Evolutionary conservation across 1,140 invertebrate genomes (phyloP).

Genomic region (Yoshiicerus persimilis): DNA sequence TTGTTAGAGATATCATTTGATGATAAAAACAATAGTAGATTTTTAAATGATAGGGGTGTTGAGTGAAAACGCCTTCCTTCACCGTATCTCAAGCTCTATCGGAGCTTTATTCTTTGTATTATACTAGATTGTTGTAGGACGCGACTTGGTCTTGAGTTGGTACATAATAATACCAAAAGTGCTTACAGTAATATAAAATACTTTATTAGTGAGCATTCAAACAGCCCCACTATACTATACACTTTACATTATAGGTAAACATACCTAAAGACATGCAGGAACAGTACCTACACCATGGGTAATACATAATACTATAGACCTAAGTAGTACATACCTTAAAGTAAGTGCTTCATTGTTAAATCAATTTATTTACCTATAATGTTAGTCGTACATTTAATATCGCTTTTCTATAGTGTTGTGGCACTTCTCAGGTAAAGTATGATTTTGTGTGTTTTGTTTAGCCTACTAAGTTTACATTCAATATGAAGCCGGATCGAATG

Average conservation of each 20-base stretch:
- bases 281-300: not conserved
- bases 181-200: not conserved
- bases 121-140: not conserved
- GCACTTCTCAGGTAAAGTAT: not conserved
- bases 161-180: not conserved
- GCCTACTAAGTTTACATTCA: not conserved
- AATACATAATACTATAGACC: not conserved
- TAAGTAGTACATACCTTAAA: not conserved
- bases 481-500: not conserved
- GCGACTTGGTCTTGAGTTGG: not conserved
- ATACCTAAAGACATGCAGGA: not conserved
- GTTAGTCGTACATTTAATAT: not conserved
- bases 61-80: conserved; percentile 18
- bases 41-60: conserved; percentile 11
- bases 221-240: not conserved
- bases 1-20: not conserved
- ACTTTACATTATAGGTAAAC: not conserved
- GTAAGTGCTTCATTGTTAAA: not conserved
- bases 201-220: not conserved
- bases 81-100: conserved; percentile 8
- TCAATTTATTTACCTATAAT: not conserved
- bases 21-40: conserved; percentile 9
- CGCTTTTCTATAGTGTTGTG: not conserved
- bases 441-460: not conserved
- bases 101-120: conserved; percentile 14